These are phyloP conservation scores for Pristis pectinata DNA, from an alignment of 2,797 vertebrate genomes.

Conservation along the genomic window DNA sequence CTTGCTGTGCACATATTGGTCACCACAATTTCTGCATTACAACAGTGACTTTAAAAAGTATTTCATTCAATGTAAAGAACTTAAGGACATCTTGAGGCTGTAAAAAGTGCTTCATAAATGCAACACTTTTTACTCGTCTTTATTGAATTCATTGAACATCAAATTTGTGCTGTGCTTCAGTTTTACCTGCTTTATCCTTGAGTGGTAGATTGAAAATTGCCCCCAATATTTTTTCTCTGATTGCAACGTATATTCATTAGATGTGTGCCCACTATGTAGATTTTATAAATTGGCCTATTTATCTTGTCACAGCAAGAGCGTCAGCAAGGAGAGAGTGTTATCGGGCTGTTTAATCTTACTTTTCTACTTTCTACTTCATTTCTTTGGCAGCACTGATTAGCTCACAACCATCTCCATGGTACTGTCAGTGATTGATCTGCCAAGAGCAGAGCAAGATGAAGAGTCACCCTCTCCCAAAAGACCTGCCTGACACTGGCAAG, in stretches of 20 bases:
- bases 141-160: too few species aligned
- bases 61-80: too few species aligned
- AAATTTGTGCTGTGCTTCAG: too few species aligned
- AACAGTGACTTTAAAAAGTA: too few species aligned
- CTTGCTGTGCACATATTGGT: too few species aligned
- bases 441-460: background rate
- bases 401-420: background rate
- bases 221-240: background rate
- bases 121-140: too few species aligned
- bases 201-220: background rate
- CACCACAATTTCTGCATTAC: too few species aligned
- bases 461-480: background rate
- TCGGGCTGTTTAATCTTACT: background rate
- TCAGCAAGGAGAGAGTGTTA: background rate
- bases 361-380: background rate
- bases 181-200: background rate
- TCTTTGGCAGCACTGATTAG: background rate
- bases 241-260: background rate
- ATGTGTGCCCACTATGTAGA: background rate
- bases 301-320: background rate
- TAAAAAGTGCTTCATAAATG: too few species aligned
- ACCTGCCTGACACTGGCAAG: background rate
- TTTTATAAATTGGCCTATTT: background rate
- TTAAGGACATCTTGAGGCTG: too few species aligned
- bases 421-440: background rate